These are phyloP conservation scores for Shargacucullia verbasci DNA, from an alignment of 2,888 invertebrate genomes.

Conservation along the genomic window DNA sequence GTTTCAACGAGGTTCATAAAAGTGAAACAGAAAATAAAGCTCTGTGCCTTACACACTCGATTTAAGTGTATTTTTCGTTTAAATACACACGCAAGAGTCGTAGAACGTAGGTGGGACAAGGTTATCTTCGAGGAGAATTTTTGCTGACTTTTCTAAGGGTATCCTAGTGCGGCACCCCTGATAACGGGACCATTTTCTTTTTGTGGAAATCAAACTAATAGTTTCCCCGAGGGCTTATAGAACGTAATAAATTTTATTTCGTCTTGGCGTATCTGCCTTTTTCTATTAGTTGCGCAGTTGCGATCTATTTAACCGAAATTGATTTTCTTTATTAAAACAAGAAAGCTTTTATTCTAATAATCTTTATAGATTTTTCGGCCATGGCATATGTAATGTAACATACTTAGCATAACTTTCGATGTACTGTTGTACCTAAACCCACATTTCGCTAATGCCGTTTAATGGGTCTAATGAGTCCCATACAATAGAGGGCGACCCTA, in stretches of 20 bases:
- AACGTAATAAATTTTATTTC: conserved; percentile 77
- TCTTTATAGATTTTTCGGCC: conserved; percentile 14
- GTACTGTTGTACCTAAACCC: too few relatives aligned
- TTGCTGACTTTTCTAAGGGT: conserved; percentile 64
- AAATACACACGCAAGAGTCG: conserved; percentile 29
- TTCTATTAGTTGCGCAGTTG: conserved; percentile 71
- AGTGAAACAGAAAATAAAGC: not conserved
- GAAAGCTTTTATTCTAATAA: conserved; percentile 32
- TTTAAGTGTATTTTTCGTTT: conserved; percentile 15
- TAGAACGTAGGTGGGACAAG: conserved; percentile 26
- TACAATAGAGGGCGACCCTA: too few relatives aligned
- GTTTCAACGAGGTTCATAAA: not conserved
- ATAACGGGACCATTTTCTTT: conserved; percentile 74
- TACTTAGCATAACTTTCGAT: too few relatives aligned
- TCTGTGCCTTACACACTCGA: not conserved
- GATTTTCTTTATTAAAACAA: conserved; percentile 48
- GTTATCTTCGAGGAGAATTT: conserved; percentile 60
- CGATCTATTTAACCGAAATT: conserved; percentile 50
- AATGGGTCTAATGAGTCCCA: too few relatives aligned
- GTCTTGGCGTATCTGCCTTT: conserved; percentile 75
- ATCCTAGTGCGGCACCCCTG: conserved; percentile 59
- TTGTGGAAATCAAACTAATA: conserved; percentile 77
- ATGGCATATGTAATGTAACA: not conserved
- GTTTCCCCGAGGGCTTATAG: conserved; percentile 72
- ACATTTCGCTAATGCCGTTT: too few relatives aligned